These are phyloP conservation scores for Scotopteryx bipunctaria DNA, from an alignment of 2,888 invertebrate species.

Conservation along the genomic window DNA sequence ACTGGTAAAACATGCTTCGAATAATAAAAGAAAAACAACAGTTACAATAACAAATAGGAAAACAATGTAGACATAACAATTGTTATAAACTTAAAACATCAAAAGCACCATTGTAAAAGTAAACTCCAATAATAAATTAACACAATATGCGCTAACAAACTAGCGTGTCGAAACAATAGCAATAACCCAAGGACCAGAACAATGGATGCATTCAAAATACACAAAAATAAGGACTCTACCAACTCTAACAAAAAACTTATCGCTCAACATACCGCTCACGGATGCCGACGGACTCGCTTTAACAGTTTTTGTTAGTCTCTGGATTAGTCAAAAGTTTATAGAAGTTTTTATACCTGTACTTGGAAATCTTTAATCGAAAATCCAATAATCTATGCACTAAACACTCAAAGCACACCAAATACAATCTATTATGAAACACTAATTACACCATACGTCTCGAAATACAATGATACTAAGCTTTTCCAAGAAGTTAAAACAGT, in stretches of 20 bases:
- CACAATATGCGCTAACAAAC: constrained; percentile 50
- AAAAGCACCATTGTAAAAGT: constrained; percentile 14
- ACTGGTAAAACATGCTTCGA: constrained; percentile 1
- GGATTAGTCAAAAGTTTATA: constrained; percentile 48
- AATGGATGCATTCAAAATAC: constrained; percentile 65
- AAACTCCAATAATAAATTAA: constrained; percentile 49
- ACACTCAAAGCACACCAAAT: constrained; percentile 36
- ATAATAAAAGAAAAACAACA: constrained; percentile 13
- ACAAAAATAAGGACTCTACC: constrained; percentile 60
- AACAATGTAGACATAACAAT: constrained; percentile 23
- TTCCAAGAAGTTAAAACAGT: constrained; percentile 37
- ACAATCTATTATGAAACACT: constrained; percentile 32
- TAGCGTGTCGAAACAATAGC: constrained; percentile 50
- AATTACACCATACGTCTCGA: constrained; percentile 29
- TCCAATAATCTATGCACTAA: constrained; percentile 42
- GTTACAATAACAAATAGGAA: constrained; percentile 11
- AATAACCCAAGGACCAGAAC: constrained; percentile 53
- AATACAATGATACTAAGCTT: constrained; percentile 18
- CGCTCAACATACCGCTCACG: constrained; percentile 57
- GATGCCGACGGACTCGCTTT: constrained; percentile 50
- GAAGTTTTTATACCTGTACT: constrained; percentile 39
- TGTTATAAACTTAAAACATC: constrained; percentile 20
- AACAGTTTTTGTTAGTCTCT: constrained; percentile 40
- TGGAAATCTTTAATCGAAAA: constrained; percentile 40
- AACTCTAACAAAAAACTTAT: constrained; percentile 61